Conservation (phyloP, 2,888 invertebrate species). For the Calliphora vomitoria region DNA sequence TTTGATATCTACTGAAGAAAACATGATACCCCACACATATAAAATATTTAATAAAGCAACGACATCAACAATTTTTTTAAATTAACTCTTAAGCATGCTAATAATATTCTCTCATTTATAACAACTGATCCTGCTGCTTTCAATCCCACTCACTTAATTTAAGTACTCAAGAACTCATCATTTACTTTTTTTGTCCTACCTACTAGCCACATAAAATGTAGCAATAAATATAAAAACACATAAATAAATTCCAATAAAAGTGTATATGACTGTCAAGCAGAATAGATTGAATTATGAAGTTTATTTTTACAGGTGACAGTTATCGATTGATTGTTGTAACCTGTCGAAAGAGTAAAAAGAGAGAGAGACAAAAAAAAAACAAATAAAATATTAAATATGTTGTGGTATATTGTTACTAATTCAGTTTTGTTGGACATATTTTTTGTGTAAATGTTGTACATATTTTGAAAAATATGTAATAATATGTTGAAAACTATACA, state of each 20-base stretch:
- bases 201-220: background rate
- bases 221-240: constrained; percentile 4
- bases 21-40: too few relatives aligned
- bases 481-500: background rate
- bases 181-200: background rate
- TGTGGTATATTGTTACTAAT: background rate
- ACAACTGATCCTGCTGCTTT: too few relatives aligned
- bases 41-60: too few relatives aligned
- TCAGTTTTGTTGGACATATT: background rate
- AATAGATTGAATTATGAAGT: constrained; percentile 39
- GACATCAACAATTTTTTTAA: background rate
- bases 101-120: too few relatives aligned
- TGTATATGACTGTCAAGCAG: background rate
- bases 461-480: background rate
- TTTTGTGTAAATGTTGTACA: background rate
- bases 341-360: background rate
- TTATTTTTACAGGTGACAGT: constrained; percentile 55
- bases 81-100: too few relatives aligned
- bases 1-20: too few relatives aligned
- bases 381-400: background rate
- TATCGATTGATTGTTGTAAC: constrained; percentile 52
- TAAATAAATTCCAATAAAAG: constrained; percentile 7
- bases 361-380: background rate
- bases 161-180: too few relatives aligned
- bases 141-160: background rate